A percentile compares a stretch with the other conserved stretches of the same genome.
Evolutionary conservation across 2,797 vertebrate species (phyloP).

Genomic region (Varecia variegata): DNA sequence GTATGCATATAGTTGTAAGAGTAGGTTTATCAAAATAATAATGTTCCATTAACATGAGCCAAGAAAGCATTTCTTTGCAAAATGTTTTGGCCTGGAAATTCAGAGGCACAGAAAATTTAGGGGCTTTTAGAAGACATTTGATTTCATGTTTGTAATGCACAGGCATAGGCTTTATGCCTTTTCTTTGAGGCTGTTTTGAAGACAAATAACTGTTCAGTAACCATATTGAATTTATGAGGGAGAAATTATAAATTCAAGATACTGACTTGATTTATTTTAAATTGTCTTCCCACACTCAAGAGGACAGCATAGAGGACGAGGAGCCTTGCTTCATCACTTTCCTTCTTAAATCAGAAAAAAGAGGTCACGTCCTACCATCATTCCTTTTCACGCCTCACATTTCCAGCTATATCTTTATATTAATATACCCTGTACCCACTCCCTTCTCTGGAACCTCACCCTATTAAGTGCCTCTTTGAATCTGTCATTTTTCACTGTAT

Average conservation of each 20-base stretch:
- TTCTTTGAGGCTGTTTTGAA: conserved; percentile 5
- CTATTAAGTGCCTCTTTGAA: not conserved
- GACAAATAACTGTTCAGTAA: not conserved
- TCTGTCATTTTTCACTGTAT: not conserved
- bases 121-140: not conserved
- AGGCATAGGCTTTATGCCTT: not conserved
- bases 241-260: conserved; percentile 29
- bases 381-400: not conserved
- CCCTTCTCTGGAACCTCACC: not conserved
- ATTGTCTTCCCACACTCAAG: not conserved
- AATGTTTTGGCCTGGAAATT: not conserved
- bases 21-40: not conserved
- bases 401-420: not conserved
- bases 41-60: not conserved
- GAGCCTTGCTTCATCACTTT: not conserved
- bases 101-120: not conserved
- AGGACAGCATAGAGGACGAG: not conserved
- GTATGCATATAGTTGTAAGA: not conserved
- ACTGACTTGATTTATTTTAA: not conserved
- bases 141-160: not conserved
- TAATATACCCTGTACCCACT: too few relatives aligned
- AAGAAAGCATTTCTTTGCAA: not conserved
- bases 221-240: not conserved
- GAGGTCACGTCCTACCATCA: not conserved
- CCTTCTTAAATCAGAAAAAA: not conserved